A percentile compares a stretch with the other conserved stretches of the same genome.
Evolutionary conservation across 2,113 vertebrate genomes (phyloP).

Genomic region (Diphyllodes magnificus): DNA sequence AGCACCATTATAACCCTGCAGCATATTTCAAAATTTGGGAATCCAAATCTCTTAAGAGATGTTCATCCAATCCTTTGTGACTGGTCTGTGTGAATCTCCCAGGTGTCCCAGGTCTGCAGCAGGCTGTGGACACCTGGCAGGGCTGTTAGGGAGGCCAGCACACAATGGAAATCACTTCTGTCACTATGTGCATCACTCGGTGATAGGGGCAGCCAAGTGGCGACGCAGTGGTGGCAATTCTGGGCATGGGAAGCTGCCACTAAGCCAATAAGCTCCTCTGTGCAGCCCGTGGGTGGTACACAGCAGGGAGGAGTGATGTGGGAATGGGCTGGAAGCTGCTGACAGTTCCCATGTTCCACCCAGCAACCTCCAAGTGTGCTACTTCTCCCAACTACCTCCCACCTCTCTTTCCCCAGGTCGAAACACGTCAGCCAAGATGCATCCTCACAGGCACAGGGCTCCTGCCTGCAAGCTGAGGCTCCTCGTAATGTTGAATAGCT

Average conservation of each 20-base stretch:
- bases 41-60: neutral
- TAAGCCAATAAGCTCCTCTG: neutral
- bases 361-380: neutral
- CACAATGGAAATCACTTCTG: rapidly evolving
- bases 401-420: neutral
- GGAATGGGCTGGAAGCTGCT: neutral
- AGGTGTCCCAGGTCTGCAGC: neutral
- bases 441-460: rapidly evolving
- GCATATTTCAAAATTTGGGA: neutral
- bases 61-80: neutral
- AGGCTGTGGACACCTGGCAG: neutral
- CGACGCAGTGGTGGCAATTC: rapidly evolving
- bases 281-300: conserved; percentile 1
- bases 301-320: neutral
- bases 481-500: rapidly evolving
- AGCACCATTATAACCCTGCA: neutral
- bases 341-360: neutral
- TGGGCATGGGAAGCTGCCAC: neutral
- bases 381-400: neutral
- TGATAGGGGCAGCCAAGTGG: neutral
- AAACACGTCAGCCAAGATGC: neutral
- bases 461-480: too few relatives aligned
- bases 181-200: rapidly evolving
- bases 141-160: neutral
- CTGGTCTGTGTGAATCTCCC: neutral